Conservation (phyloP, 2,113 vertebrate genomes). For the Podarcis cretensis region DNA sequence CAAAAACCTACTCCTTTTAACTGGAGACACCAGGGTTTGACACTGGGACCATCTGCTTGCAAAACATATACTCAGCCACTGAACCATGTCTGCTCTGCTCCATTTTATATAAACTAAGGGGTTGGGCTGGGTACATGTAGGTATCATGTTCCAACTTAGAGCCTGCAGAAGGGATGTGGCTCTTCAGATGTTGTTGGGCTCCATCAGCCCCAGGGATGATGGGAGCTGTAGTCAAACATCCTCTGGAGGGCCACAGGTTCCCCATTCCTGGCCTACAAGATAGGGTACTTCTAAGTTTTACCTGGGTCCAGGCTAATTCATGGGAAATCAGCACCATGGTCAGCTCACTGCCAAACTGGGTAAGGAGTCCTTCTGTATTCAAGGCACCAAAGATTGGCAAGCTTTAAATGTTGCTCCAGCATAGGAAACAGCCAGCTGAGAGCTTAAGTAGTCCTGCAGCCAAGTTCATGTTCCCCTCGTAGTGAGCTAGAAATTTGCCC, state of each 20-base stretch:
- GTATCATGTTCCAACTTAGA: not conserved
- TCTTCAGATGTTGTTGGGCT: not conserved
- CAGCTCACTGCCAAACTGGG: not conserved
- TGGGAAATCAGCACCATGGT: not conserved
- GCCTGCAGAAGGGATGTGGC: not conserved
- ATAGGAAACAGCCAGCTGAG: too few species aligned
- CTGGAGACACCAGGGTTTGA: not conserved
- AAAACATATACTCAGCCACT: not conserved
- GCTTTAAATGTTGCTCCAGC: too few species aligned
- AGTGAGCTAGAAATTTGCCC: too few species aligned
- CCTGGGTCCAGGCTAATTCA: not conserved
- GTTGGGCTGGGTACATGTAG: not conserved
- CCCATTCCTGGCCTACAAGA: not conserved
- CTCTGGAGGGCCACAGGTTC: not conserved
- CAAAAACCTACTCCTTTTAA: not conserved
- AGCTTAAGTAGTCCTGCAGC: too few species aligned
- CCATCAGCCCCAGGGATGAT: not conserved
- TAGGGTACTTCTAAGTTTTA: not conserved
- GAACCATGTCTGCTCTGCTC: not conserved
- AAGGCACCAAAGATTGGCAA: too few species aligned
- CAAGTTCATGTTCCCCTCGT: too few species aligned
- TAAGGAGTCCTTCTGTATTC: too few species aligned
- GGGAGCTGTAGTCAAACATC: not conserved
- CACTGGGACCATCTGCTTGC: not conserved
- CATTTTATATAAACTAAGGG: not conserved